Base-by-base conservation (phyloP, 2,888 invertebrate species). In the Drosophila prostipennis region DNA sequence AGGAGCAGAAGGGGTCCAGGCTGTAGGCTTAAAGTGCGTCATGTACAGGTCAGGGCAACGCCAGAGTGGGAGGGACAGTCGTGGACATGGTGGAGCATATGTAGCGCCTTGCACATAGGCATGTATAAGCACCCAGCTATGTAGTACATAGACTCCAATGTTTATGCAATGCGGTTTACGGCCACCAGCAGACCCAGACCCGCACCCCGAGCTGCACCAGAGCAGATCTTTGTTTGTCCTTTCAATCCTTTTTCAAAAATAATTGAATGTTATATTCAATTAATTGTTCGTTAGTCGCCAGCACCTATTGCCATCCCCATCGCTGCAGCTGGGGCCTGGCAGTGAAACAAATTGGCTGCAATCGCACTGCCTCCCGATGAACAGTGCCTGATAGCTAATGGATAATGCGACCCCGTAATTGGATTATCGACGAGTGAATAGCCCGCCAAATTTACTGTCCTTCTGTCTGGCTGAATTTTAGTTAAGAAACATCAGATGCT, bases 231-330 rank as follows among this genome's bases (percentile, higher is more conserved):
- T 32, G 40, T 69, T 16, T 26, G 19, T 49, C 69, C 56, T 34
- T 56, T 49, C 13, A 64, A 39, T 60, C 29, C 42, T 57, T 67
- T 67, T 67, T 67, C n/a, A 53, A 45, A 64, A 45, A 60, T 79
- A 84, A 84, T 84, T 84, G 61, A 79, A 87, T 81, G 81, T 82
- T 58, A 82, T 85, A 77, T 87, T 83, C 78, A 79, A 83, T 83
- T 81, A 84, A 76, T 72, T 74, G 74, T 84, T 55, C 79, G 81
- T 77, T 70, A 76, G 75, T 48, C 63, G 49, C 43, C 40, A 49
- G 68, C 65, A 51, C 53, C 49, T 63, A 58, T 48, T 48, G 40
- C 40, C 56, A 59, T 23, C 13, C 11, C 26, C 23, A 45, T 16
- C 45, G 14, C 19, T 6, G 16, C 36, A 57, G 45, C 45, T 23